Evolutionary conservation across 2,797 vertebrate genomes (phyloP).

Genomic region (Hoplostethus atlanticus): DNA sequence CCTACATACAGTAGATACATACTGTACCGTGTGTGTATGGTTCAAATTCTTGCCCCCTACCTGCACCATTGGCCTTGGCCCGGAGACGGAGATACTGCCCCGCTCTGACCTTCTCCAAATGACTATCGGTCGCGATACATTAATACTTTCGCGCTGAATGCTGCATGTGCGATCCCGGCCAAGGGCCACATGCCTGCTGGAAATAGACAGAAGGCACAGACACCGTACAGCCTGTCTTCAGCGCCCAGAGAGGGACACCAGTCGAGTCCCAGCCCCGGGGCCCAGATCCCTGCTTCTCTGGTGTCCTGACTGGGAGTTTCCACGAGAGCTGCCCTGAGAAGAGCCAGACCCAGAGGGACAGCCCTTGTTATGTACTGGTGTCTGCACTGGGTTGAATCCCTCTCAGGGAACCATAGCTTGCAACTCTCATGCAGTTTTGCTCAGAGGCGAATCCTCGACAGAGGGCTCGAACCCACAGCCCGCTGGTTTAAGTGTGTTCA

Average conservation of each 20-base stretch:
- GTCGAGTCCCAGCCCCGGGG: no score
- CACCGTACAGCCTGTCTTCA: no score
- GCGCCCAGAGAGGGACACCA: no score
- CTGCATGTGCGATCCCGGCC: background rate
- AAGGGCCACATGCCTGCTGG: no score
- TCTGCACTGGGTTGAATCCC: no score
- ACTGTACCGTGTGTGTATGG: slow-evolving; percentile 53
- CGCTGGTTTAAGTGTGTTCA: background rate
- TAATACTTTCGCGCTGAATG: background rate
- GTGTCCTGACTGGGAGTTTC: no score
- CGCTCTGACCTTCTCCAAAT: slow-evolving; percentile 25
- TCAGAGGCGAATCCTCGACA: slow-evolving; percentile 33
- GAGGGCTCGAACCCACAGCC: slow-evolving; percentile 27
- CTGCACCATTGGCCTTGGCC: background rate
- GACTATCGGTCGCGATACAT: slow-evolving; percentile 3
- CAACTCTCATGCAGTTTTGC: background rate
- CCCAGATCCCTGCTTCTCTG: no score
- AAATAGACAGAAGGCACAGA: no score
- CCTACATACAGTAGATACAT: slow-evolving; percentile 72
- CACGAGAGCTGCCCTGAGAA: no score
- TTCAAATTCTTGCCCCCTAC: slow-evolving; percentile 38
- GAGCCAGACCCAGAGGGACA: no score
- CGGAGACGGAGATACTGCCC: background rate
- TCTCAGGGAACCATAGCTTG: no score
- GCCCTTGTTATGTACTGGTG: no score